Percentiles rank a stretch among this genome's conserved stretches.
phyloP scores from a whole-genome alignment of 2,797 vertebrate genomes.

The Synanceia verrucosa region DNA sequence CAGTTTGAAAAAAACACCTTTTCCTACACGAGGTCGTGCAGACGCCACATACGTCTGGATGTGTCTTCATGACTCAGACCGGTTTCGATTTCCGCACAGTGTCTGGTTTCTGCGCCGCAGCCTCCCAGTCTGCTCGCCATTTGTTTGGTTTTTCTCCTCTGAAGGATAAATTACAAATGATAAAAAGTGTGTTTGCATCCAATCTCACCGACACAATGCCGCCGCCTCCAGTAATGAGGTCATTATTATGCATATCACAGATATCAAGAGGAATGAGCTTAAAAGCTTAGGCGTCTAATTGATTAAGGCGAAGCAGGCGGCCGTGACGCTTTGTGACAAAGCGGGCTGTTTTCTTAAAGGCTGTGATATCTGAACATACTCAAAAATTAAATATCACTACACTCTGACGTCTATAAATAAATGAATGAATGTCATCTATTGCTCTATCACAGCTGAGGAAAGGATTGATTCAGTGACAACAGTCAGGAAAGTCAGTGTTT shows the following conservation, averaged over 20 bases:
- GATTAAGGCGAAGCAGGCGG: conserved; percentile 58
- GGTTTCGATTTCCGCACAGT: conserved; percentile 42
- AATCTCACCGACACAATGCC: conserved; percentile 50
- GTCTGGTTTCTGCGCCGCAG: conserved; percentile 38
- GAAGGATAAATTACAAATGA: conserved; percentile 55
- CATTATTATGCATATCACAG: conserved; percentile 68
- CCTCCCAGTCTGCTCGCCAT: conserved; percentile 25
- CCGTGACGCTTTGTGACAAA: conserved; percentile 32
- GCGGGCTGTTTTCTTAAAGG: conserved; percentile 51
- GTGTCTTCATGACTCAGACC: conserved; percentile 37
- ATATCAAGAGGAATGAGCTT: conserved; percentile 67
- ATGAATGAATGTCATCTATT: conserved; percentile 21
- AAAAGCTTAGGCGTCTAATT: conserved; percentile 70
- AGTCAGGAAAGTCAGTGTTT: not conserved
- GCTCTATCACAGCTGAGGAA: not conserved
- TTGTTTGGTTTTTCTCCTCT: conserved; percentile 4
- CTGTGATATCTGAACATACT: conserved; percentile 53
- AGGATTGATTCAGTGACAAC: not conserved
- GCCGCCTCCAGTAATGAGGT: conserved; percentile 56
- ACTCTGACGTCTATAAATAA: conserved; percentile 31
- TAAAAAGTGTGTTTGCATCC: conserved; percentile 58
- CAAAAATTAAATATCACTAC: conserved; percentile 58
- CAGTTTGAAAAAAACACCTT: conserved; percentile 6
- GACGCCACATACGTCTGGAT: conserved; percentile 26
- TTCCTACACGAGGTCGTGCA: not conserved